These are phyloP conservation scores for Remorina albescens DNA, from an alignment of 2,797 vertebrate species.

Conservation along the genomic window DNA sequence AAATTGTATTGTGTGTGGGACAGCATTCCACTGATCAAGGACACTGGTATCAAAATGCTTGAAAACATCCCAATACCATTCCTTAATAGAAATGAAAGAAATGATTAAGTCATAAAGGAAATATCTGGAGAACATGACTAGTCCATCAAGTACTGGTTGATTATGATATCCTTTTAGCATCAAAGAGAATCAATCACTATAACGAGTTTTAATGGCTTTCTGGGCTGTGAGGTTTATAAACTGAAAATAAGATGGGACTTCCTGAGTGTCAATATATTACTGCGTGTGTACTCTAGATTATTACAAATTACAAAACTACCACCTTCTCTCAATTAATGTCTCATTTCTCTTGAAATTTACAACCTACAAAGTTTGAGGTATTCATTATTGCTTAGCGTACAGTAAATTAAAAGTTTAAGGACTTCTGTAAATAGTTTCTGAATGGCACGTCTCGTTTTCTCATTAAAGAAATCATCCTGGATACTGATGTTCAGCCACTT, in stretches of 20 bases:
- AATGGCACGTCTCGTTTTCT: slow-evolving; percentile 53
- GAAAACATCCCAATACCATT: no score
- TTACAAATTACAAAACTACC: not conserved
- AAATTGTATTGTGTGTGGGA: not conserved
- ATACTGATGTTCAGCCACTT: slow-evolving; percentile 48
- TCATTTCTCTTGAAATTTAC: slow-evolving; percentile 20
- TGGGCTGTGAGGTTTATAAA: not conserved
- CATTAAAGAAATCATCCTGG: slow-evolving; percentile 54
- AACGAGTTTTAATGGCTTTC: not conserved
- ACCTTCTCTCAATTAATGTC: slow-evolving; percentile 9
- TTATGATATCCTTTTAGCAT: slow-evolving; percentile 10
- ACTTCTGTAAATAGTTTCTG: slow-evolving; percentile 46
- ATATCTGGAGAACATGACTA: not conserved
- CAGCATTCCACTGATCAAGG: not conserved
- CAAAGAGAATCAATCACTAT: not conserved
- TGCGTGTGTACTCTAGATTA: not conserved
- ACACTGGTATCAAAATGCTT: no score
- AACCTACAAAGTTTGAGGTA: slow-evolving; percentile 7
- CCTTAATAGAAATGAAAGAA: no score
- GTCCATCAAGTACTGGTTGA: not conserved
- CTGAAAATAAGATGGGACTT: not conserved
- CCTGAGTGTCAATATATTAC: slow-evolving; percentile 20
- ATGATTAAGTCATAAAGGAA: no score
- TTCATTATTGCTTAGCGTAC: slow-evolving; percentile 16
- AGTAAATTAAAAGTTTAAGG: slow-evolving; percentile 53